Base-by-base conservation (phyloP, 1,140 invertebrate species). In the Drosophila repleta region DNA sequence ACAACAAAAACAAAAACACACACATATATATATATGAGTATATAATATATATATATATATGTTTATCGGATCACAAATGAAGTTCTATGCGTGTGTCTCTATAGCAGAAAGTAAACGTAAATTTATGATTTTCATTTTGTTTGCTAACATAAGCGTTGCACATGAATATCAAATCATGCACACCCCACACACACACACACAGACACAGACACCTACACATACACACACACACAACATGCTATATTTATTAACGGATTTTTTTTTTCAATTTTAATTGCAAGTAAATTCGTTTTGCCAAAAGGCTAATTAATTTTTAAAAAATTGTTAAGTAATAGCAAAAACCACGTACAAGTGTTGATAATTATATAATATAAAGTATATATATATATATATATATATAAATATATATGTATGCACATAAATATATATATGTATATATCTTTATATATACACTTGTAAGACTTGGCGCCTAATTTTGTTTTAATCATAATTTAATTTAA, bases 271-370 rank as follows among this genome's bases (percentile, higher is more conserved):
- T 51, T 10, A 55, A 39, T 29, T 43, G 39, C 21, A 26, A 57
- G 24, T 8, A 57, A 29, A 26, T 57, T 15, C 10, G 32, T 15
- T 57, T 41, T 26, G 56, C 64, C 56, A n/a, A 48, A 73, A 43
- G 71, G 60, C 58, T 53, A 61, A 69, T 46, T 60, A 37, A 69
- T 53, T 73, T 78, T 78, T 66, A 37, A 58, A 13, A 35, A 51
- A 52, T 70, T 65, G 72, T 69, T 73, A 64, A 24, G 76, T 60
- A 41, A 57, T 15, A 26, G 18, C n/a, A n/a, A 21, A 46, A 21
- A n/a, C 45, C 13, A 82, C 74, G 79, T 82, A 74, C 69, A 82
- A 82, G 79, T 82, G 79, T 70, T 82, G 74, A 60, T 58, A 65
- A 49, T 60, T 60, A 64, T n/a, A 56, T 18, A 68, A 61, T 45